Conservation (phyloP, 1,140 invertebrate genomes). For the Dolichoris vasculosae region DNA sequence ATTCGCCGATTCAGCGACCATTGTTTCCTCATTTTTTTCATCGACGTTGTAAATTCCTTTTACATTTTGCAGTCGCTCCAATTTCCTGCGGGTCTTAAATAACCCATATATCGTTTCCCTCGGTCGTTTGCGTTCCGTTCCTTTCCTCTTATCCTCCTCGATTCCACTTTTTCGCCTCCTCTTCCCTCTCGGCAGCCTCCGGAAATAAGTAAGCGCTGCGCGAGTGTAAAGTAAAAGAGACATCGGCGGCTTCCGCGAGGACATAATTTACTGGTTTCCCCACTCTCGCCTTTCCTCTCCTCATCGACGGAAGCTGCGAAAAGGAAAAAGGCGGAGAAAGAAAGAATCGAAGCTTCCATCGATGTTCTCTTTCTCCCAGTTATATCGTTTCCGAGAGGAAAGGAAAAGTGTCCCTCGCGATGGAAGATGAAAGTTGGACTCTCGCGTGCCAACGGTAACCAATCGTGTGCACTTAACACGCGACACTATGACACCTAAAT, state of each 20-base stretch:
- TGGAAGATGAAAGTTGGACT: conserved; percentile 25
- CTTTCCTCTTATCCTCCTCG: not conserved
- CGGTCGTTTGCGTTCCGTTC: not conserved
- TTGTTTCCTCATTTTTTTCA: not conserved
- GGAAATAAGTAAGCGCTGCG: conserved; percentile 1
- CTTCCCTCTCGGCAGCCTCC: conserved; percentile 24
- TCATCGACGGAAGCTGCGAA: too few relatives aligned
- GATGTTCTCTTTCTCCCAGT: not conserved
- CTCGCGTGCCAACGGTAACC: conserved; percentile 59
- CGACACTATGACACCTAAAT: conserved; percentile 71
- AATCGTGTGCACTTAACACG: conserved; percentile 72
- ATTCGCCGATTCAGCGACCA: not conserved
- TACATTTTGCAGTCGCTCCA: not conserved
- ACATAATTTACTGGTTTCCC: conserved; percentile 33
- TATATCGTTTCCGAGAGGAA: not conserved
- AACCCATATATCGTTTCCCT: conserved; percentile 11
- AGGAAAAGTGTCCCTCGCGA: conserved; percentile 27
- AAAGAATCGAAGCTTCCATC: too few relatives aligned
- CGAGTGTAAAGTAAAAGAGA: not conserved
- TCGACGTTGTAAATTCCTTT: conserved; percentile 33
- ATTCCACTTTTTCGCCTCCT: too few relatives aligned
- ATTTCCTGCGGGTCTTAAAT: conserved; percentile 46
- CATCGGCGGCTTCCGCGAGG: not conserved
- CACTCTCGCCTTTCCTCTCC: not conserved
- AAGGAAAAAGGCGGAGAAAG: too few relatives aligned